A percentile compares a stretch with the other conserved stretches of the same genome.
Evolutionary conservation across 2,888 invertebrate species (phyloP).

Genomic region (Prostheceraeus crozeri): DNA sequence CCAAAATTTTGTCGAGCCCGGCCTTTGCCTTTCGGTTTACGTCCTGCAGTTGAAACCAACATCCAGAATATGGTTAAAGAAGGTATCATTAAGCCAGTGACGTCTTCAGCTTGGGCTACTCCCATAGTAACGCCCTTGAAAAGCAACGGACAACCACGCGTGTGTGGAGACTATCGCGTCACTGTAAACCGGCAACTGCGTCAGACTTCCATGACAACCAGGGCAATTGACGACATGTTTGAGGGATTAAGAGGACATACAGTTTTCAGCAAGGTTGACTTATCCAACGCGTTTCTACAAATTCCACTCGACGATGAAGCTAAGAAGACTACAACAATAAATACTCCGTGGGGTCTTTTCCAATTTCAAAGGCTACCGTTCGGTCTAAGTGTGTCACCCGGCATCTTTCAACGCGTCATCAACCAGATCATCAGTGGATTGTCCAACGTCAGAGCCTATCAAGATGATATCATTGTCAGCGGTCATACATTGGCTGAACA

Average conservation of each 20-base stretch:
- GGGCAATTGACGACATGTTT: slow-evolving; percentile 25
- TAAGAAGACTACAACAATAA: not conserved
- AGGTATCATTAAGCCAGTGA: slow-evolving; percentile 1
- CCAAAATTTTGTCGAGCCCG: no score
- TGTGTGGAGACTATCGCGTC: slow-evolving; percentile 19
- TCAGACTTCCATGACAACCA: slow-evolving; percentile 1
- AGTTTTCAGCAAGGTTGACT: slow-evolving; percentile 5
- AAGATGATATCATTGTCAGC: slow-evolving; percentile 13
- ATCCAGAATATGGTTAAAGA: slow-evolving; percentile 19
- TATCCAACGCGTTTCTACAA: slow-evolving; percentile 3
- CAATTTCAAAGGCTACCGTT: no score
- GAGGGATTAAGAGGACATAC: slow-evolving; percentile 6
- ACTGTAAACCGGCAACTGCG: slow-evolving; percentile 10
- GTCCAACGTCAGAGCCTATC: not conserved
- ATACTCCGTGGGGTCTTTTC: no score
- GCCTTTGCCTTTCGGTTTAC: no score
- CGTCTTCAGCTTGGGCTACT: not conserved
- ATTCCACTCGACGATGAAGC: not conserved
- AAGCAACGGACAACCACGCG: not conserved
- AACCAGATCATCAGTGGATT: slow-evolving; percentile 1
- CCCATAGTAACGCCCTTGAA: slow-evolving; percentile 13
- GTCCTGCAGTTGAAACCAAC: no score
- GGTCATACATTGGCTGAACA: not conserved
- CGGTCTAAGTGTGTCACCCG: slow-evolving; percentile 1
- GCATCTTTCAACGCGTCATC: not conserved